Base-by-base conservation (phyloP, 2,797 vertebrate species). In the Leuciscus waleckii region DNA sequence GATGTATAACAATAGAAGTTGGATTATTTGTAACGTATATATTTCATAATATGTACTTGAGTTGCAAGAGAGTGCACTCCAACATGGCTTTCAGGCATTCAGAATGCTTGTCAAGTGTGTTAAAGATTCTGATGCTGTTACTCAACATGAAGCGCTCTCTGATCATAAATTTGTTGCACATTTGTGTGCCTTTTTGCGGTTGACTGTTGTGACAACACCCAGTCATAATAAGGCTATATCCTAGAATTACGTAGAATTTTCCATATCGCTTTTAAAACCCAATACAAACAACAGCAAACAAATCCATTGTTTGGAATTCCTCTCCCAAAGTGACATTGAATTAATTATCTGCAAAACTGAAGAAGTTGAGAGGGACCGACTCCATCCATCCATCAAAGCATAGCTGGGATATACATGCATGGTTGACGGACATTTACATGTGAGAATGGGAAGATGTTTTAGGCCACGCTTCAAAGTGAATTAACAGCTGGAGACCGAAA, bases 361-460 rank as follows among this genome's bases (percentile, higher is more conserved):
- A 41, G 49, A 35, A 84, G 80, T 86, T 68, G 81, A 79, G 43
- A 76, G 13, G 9, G 13, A 86, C 82, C 70, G 29, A 82, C 82
- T 89, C 70, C 81, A 71, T 89, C 84, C 79, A 80, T 90, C 74
- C 81, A 76, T 89, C 85, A 86, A 86, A 89, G 80, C 82, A 79
- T 43, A 58, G 82, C 73, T 86, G 76, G 46, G 58, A 71, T 35
- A 49, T 68, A 74, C 74, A 58, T 39, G 65, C 39, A 17, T 35
- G 32, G 61, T 21, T 77, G 70, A 86, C 9, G 56, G 79, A 58
- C 68, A 82, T 71, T 14, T 56, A 37, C 79, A 82, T 69, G 49
- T 26, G 32, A 82, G 37, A 16, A 65, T n/a, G 49, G 67, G 79
- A 61, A 51, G 35, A 35, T 43, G 54, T 68, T 83, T 74, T 56